Evolutionary conservation across 2,113 vertebrate genomes (phyloP).

Genomic region (Neodon shergylaensis): DNA sequence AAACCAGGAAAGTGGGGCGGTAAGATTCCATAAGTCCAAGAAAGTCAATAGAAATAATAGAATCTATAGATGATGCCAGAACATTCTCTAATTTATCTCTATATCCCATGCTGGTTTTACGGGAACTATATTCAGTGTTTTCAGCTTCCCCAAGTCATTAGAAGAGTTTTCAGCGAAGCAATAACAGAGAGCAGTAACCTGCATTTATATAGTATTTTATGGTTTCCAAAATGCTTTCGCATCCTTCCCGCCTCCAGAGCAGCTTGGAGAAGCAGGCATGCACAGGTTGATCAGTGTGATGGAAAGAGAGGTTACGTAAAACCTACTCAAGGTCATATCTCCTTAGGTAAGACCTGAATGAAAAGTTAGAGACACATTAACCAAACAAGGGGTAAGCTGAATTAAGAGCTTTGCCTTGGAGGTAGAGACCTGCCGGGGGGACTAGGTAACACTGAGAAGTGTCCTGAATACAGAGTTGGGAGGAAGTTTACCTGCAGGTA

Average conservation of each 20-base stretch:
- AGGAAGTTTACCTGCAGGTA: background rate
- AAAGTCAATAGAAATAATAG: conserved; percentile 19
- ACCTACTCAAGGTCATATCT: background rate
- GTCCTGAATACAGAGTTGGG: background rate
- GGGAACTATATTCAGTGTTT: background rate
- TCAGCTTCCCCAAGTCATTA: conserved; percentile 30
- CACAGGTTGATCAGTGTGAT: background rate
- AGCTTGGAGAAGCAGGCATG: conserved; percentile 9
- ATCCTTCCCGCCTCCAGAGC: conserved; percentile 11
- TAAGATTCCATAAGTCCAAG: background rate
- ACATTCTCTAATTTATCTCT: background rate
- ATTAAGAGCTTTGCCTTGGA: conserved; percentile 5
- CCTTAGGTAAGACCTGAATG: background rate
- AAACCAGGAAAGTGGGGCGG: background rate
- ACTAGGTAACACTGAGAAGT: background rate
- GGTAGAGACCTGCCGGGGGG: background rate
- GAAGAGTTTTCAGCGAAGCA: conserved; percentile 49
- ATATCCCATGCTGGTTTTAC: conserved; percentile 23
- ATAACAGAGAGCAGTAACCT: conserved; percentile 52
- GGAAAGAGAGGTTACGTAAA: conserved; percentile 2
- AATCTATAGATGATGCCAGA: conserved; percentile 16
- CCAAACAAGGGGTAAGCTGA: conserved; percentile 6
- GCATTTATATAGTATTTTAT: conserved; percentile 60
- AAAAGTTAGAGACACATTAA: background rate
- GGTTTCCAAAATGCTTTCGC: conserved; percentile 63